phyloP scores from a whole-genome alignment of 2,797 vertebrate species.

The Odontamblyopus rebecca region DNA sequence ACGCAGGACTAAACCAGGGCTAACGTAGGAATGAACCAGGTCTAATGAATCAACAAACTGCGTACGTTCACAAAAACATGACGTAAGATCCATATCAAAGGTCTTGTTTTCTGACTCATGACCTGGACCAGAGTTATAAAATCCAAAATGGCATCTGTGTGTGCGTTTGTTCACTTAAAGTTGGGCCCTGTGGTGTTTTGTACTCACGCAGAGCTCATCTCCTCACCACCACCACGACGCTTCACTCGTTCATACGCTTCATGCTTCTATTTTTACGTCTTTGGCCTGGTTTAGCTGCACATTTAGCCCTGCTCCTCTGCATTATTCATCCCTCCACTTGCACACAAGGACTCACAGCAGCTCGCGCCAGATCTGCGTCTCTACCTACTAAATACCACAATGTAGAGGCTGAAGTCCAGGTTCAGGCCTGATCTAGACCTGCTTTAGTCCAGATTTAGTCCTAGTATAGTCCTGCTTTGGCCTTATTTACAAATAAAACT shows the following conservation, averaged over 20 bases:
- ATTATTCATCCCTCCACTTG: background rate
- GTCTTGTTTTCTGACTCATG: too few relatives aligned
- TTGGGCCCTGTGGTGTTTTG: background rate
- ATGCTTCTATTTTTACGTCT: constrained; percentile 9
- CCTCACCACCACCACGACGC: background rate
- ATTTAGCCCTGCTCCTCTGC: constrained; percentile 3
- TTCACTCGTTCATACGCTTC: constrained; percentile 1
- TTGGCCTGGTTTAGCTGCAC: constrained; percentile 6
- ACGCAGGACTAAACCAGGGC: background rate
- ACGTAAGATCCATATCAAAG: too few relatives aligned
- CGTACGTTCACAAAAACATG: too few relatives aligned
- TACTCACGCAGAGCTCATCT: background rate
- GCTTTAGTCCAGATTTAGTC: too few relatives aligned
- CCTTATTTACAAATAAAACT: too few relatives aligned
- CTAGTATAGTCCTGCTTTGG: too few relatives aligned
- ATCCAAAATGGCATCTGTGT: background rate
- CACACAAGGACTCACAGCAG: background rate
- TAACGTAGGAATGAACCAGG: background rate
- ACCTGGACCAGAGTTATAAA: background rate
- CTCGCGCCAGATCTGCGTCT: background rate
- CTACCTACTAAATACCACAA: background rate
- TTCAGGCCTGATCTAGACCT: too few relatives aligned
- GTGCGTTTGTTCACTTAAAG: background rate
- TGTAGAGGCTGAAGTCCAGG: too few relatives aligned
- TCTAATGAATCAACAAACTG: background rate